A percentile compares a stretch with the other conserved stretches of the same genome.
phyloP scores from a whole-genome alignment of 2,113 vertebrate genomes.

The Donacobius atricapilla region DNA sequence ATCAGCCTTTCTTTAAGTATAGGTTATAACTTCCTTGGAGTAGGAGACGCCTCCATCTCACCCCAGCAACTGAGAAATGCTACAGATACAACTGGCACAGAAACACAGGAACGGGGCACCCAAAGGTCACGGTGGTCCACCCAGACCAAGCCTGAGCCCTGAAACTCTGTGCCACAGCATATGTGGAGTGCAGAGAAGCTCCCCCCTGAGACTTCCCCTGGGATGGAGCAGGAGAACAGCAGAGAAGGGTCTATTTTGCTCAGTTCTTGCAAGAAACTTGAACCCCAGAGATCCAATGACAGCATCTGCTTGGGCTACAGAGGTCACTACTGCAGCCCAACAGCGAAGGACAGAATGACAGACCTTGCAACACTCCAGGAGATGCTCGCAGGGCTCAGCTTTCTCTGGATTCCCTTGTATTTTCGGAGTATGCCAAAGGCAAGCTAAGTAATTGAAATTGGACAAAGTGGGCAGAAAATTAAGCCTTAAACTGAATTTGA shows the following conservation, averaged over 20 bases:
- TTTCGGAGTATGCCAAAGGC: background rate
- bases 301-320: background rate
- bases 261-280: background rate
- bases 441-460: background rate
- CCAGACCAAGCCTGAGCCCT: background rate
- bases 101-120: background rate
- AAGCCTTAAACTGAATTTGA: background rate
- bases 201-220: background rate
- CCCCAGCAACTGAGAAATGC: background rate
- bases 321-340: background rate
- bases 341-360: background rate
- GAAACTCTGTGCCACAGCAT: background rate
- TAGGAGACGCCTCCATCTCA: background rate
- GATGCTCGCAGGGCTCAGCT: background rate
- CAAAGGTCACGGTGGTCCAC: fast-evolving
- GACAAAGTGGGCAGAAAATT: background rate
- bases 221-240: background rate
- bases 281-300: background rate
- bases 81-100: background rate
- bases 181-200: background rate
- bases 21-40: background rate
- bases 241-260: background rate
- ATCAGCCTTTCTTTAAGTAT: background rate
- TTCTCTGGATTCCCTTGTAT: fast-evolving
- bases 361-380: background rate